Evolutionary conservation across 2,888 invertebrate genomes (phyloP), one percentile per base, ranked within the genome.

Genomic region (Trissonchulus latispiculum): DNA sequence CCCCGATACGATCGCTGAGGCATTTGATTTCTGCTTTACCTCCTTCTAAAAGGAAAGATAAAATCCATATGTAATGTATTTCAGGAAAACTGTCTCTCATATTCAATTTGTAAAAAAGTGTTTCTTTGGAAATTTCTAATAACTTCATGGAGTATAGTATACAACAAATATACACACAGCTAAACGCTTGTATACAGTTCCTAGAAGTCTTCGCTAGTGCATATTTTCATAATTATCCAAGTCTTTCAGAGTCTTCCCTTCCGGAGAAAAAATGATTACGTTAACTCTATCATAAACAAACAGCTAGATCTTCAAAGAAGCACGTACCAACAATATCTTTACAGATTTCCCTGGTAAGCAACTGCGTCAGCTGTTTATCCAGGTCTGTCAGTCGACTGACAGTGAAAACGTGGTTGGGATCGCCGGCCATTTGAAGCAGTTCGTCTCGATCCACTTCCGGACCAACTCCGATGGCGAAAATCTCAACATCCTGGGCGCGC

Each of bases 401-500:
- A n/a, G 81, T 80, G 74, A 81, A 79, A 8, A 82, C 80, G 75
- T 81, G 81, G 68, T 81, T 79, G 0, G 67, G 69, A 2, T 70
- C 32, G 0, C 78, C 77, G 0, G 79, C 78, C 29, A 80, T 78
- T 3, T 70, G 75, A 28, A 71, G 36, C 18, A 84, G 78, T 76
- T 84, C 83, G 33, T 78, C 77, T 0, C 78, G 77, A 71, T 83
- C 79, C 15, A 82, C 80, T n/a, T 80, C 62, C 72, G 79, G 78
- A 0, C 82, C 81, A 1, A 84, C 81, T 1, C 84, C 84, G 1
- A 84, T 81, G 1, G 83, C 82, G 74, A 82, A 81, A 75, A 84
- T 79, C 73, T 80, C 79, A 35, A 84, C 81, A 31, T 83, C 83
- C 1, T 78, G 77, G 37, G 79, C 77, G n/a, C 80, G 78, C 0